Evolutionary conservation across 2,113 vertebrate species (phyloP), one percentile per base, ranked within the genome.

Genomic region (Pogonocichla stellata): DNA sequence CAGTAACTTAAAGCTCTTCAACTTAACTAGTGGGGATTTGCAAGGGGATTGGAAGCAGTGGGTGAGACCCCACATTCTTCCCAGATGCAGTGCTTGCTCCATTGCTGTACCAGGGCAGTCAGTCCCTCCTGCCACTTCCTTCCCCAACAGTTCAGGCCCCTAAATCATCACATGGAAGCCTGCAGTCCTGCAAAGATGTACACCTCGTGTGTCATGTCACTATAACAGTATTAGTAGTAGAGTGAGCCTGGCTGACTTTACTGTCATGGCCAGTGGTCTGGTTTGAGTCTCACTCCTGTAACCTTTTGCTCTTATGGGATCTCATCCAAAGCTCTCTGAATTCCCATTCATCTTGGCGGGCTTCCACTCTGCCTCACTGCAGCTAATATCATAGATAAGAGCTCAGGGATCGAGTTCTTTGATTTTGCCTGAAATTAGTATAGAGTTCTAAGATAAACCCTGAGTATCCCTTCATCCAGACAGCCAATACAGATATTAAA

Each of bases 81-180:
- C 14, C 42, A 4, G 2, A 19, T 20, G 12, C 36, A 73, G 50
- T 2, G 0, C 24, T 33, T 2, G 1, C 23, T 38, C 34, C 0
- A 0, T 51, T 51, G 33, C 25, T 3, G 0, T 53, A 51, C 20
- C 47, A n/a, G 38, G 42, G 42, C 38, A 47, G 19, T 45, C 3
- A 0, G 31, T 10, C 6, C 23, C 33, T 58, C 38, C 80, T 45
- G 43, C 19, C 33, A 12, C 34, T 60, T 87, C 50, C 48, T 78
- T 43, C 23, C 26, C 5, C 14, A 50, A 0, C 13, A 12, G 2
- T 25, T 80, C 51, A 48, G 42, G 28, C 13, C n/a, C 20, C 17
- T 62, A 58, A 77, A 25, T 38, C 36, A 36, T 36, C 36, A 36
- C 36, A 8, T 11, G 53, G 42, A 85, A 72, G n/a, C 22, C 34